Conservation (phyloP, 2,888 invertebrate genomes). For the Patella depressa region DNA sequence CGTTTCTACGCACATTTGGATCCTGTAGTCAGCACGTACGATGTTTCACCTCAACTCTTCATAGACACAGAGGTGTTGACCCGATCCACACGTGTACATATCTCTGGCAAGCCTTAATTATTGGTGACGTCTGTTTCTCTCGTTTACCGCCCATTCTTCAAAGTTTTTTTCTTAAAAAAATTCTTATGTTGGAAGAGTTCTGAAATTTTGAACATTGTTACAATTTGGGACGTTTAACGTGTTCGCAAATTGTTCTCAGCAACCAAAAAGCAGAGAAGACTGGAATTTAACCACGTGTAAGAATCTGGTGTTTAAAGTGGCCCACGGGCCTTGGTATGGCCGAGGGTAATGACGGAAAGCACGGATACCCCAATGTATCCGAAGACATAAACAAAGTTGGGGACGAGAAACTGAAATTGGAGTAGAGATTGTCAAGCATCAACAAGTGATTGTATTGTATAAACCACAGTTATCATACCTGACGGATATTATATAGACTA, state of each 20-base stretch:
- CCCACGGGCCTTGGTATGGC: not conserved
- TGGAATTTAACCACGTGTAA: not conserved
- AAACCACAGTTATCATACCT: not conserved
- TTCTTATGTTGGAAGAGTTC: too few relatives aligned
- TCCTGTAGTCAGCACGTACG: not conserved
- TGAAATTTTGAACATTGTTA: too few relatives aligned
- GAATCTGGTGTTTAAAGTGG: not conserved
- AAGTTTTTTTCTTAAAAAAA: not conserved
- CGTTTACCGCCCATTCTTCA: constrained; percentile 9
- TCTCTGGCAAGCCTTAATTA: not conserved
- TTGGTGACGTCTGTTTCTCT: not conserved
- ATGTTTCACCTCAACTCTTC: not conserved
- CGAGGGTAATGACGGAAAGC: not conserved
- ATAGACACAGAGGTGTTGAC: not conserved
- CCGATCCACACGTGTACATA: not conserved
- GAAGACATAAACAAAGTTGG: not conserved
- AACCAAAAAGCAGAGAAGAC: too few relatives aligned
- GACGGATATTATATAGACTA: not conserved
- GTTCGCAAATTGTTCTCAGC: too few relatives aligned
- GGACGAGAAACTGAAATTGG: not conserved
- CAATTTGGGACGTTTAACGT: too few relatives aligned
- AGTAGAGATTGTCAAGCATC: constrained; percentile 1
- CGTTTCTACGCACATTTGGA: not conserved
- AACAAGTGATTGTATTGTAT: constrained; percentile 7
- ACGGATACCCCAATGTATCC: not conserved